A percentile compares a stretch with the other conserved stretches of the same genome.
These are phyloP conservation scores for Platygyra sinensis DNA, from an alignment of 64 coral and sea anemone genomes.

Conservation along the genomic window DNA sequence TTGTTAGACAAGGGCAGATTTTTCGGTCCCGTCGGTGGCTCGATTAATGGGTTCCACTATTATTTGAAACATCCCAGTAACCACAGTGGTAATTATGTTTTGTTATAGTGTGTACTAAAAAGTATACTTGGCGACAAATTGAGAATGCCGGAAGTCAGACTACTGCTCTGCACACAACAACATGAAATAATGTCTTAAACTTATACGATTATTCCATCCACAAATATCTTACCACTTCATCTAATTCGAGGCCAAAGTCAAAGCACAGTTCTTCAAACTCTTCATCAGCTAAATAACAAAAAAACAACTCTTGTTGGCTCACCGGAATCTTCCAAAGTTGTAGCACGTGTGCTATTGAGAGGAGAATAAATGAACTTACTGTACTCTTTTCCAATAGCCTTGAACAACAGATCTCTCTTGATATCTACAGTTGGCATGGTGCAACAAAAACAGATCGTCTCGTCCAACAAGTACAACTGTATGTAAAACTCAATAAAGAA, in stretches of 20 bases:
- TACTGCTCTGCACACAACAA: neutral
- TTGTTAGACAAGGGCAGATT: too few relatives aligned
- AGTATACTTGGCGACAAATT: too few relatives aligned
- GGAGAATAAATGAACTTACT: constrained; percentile 20
- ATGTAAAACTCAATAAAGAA: neutral
- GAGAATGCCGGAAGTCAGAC: too few relatives aligned
- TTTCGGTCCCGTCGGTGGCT: too few relatives aligned
- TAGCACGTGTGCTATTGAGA: neutral
- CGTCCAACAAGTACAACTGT: neutral
- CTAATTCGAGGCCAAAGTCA: constrained; percentile 98
- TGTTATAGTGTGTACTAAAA: too few relatives aligned
- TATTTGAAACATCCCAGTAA: too few relatives aligned
- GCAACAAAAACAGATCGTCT: neutral
- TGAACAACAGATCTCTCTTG: constrained; percentile 45
- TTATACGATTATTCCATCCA: neutral
- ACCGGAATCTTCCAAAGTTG: neutral
- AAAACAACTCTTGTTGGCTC: neutral
- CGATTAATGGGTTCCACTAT: too few relatives aligned
- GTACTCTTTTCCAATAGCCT: constrained; percentile 48
- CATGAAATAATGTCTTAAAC: too few relatives aligned
- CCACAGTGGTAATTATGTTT: too few relatives aligned
- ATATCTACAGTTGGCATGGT: constrained; percentile 67
- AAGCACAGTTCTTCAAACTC: constrained; percentile 98
- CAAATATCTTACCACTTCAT: constrained; percentile 90
- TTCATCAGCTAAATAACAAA: constrained; percentile 87